Evolutionary conservation across 1,140 invertebrate species (phyloP).

Genomic region (Leptinotarsa texana): DNA sequence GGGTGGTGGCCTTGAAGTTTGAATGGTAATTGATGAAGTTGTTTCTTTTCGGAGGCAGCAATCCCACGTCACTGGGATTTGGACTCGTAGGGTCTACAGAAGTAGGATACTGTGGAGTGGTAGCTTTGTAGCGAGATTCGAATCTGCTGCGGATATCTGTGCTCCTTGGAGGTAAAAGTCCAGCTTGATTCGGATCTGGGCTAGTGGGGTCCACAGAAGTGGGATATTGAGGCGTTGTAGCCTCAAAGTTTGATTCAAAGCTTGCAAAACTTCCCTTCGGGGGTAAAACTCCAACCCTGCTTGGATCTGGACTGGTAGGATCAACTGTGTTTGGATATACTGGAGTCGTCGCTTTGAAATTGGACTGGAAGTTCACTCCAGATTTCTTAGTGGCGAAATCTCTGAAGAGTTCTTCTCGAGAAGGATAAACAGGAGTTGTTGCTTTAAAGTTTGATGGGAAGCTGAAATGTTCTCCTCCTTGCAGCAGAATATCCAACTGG

Average conservation of each 20-base stretch:
- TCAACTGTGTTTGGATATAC: slow-evolving; percentile 47
- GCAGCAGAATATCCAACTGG: not conserved
- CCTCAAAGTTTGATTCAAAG: slow-evolving; percentile 39
- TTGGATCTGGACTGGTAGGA: slow-evolving; percentile 32
- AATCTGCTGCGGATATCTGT: not conserved
- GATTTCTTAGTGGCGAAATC: not conserved
- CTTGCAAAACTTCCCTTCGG: slow-evolving; percentile 29
- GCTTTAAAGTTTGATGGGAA: slow-evolving; percentile 47
- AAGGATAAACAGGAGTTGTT: slow-evolving; percentile 51
- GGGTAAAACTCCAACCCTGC: slow-evolving; percentile 40
- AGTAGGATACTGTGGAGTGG: slow-evolving; percentile 46
- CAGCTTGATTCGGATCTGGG: slow-evolving; percentile 35
- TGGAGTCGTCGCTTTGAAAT: slow-evolving; percentile 50
- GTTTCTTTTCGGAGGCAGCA: slow-evolving; percentile 32
- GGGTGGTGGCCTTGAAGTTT: slow-evolving; percentile 46
- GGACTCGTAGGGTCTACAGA: slow-evolving; percentile 41
- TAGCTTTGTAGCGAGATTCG: slow-evolving; percentile 35
- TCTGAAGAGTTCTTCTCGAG: slow-evolving; percentile 35
- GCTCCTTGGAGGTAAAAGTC: slow-evolving; percentile 31
- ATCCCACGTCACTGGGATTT: slow-evolving; percentile 35
- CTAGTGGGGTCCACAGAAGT: slow-evolving; percentile 38
- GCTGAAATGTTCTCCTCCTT: slow-evolving; percentile 29
- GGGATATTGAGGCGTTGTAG: slow-evolving; percentile 46
- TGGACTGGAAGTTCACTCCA: slow-evolving; percentile 43
- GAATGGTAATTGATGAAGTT: slow-evolving; percentile 33